Evolutionary conservation across 2,113 vertebrate genomes (phyloP).

Genomic region (Patagioenas fasciata): DNA sequence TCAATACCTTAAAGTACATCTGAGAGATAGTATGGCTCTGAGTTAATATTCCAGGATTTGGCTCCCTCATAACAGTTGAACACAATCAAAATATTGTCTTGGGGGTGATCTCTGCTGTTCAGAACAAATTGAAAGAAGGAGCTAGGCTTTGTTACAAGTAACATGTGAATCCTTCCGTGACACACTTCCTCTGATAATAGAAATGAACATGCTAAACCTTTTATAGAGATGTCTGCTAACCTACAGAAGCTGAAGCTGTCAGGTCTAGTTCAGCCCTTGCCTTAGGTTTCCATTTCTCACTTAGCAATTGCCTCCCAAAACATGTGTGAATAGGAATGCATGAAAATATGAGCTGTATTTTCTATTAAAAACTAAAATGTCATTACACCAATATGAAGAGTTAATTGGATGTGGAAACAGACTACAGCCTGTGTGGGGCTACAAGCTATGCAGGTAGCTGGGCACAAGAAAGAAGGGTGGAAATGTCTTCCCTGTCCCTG

Average conservation of each 20-base stretch:
- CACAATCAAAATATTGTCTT: neutral
- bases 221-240: neutral
- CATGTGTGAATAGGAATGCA: accelerated
- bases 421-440: neutral
- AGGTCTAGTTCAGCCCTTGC: neutral
- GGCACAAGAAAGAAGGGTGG: neutral
- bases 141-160: neutral
- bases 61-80: neutral
- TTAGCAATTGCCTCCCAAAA: neutral
- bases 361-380: neutral
- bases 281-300: neutral
- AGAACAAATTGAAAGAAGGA: neutral
- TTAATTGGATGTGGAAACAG: neutral
- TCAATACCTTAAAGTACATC: neutral
- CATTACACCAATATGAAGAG: neutral
- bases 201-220: neutral
- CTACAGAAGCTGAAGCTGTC: neutral
- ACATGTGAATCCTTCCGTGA: neutral
- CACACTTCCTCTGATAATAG: neutral
- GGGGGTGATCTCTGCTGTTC: neutral
- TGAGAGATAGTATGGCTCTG: neutral
- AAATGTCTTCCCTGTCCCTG: neutral
- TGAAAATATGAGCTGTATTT: neutral
- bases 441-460: accelerated
- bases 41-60: neutral